A percentile compares a stretch with the other conserved stretches of the same genome.
Conservation (phyloP, 2,888 invertebrate species). For the Sinhomidia bicolor region DNA sequence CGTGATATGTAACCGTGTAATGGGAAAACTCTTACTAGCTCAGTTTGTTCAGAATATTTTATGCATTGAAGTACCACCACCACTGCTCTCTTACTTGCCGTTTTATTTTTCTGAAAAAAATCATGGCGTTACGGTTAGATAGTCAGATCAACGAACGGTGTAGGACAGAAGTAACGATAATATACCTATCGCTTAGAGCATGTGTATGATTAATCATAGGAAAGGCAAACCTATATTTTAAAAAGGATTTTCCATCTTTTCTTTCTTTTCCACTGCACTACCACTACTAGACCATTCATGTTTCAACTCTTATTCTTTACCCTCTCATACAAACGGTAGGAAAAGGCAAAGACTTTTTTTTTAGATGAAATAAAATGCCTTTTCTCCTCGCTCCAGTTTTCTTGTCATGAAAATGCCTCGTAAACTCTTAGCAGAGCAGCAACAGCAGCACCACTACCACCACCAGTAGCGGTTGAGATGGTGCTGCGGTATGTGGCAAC, state of each 20-base stretch:
- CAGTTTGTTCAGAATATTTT: not conserved
- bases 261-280: too few relatives aligned
- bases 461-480: not conserved
- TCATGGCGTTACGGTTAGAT: not conserved
- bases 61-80: not conserved
- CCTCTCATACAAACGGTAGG: too few relatives aligned
- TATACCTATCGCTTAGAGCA: not conserved
- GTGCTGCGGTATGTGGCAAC: not conserved
- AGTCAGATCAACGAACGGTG: not conserved
- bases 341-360: not conserved
- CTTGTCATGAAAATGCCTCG: slow-evolving; percentile 4
- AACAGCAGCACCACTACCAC: too few relatives aligned
- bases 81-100: too few relatives aligned
- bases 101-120: not conserved
- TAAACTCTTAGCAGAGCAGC: not conserved
- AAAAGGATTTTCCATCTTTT: not conserved
- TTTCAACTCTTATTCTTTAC: too few relatives aligned
- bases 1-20: slow-evolving; percentile 5
- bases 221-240: not conserved
- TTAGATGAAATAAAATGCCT: not conserved
- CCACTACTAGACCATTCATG: too few relatives aligned
- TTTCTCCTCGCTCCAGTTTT: slow-evolving; percentile 20
- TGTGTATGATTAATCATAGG: not conserved
- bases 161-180: not conserved
- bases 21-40: not conserved